Percentiles rank a stretch among this genome's conserved stretches.
phyloP scores from a whole-genome alignment of 2,113 vertebrate genomes.

The Oreocharis arfaki region DNA sequence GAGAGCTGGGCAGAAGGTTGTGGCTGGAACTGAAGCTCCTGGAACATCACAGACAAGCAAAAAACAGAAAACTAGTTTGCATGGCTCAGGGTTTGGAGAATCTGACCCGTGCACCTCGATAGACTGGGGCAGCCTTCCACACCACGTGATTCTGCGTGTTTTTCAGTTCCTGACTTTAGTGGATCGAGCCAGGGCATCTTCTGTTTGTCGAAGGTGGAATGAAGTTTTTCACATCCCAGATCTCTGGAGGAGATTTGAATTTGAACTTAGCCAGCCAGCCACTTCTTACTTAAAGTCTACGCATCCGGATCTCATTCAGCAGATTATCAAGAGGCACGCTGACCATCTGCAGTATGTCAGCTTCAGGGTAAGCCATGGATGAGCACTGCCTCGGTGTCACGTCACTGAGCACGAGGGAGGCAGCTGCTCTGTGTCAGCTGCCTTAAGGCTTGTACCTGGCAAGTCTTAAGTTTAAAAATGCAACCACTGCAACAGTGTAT shows the following conservation, averaged over 20 bases:
- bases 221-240: slow-evolving; percentile 88
- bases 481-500: not conserved
- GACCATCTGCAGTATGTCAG: slow-evolving; percentile 88
- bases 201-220: slow-evolving; percentile 85
- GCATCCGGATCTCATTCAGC: slow-evolving; percentile 89
- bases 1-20: slow-evolving; percentile 67
- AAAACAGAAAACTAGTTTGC: slow-evolving; percentile 64
- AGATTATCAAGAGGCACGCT: slow-evolving; percentile 88
- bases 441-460: not conserved
- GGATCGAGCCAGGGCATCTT: slow-evolving; percentile 82
- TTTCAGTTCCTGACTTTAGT: slow-evolving; percentile 86
- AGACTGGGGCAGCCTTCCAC: slow-evolving; percentile 84
- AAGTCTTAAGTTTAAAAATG: not conserved
- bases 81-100: not conserved
- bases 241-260: slow-evolving; percentile 90
- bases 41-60: slow-evolving; percentile 62
- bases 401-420: not conserved
- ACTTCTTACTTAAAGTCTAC: slow-evolving; percentile 88
- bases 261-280: slow-evolving; percentile 87
- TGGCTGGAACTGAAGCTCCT: slow-evolving; percentile 61
- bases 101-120: not conserved
- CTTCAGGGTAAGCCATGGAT: slow-evolving; percentile 78
- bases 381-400: not conserved
- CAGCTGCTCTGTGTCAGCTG: not conserved
- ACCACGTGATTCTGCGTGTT: slow-evolving; percentile 77